phyloP scores from a whole-genome alignment of 2,888 invertebrate species.

The Orchesella flavescens region DNA sequence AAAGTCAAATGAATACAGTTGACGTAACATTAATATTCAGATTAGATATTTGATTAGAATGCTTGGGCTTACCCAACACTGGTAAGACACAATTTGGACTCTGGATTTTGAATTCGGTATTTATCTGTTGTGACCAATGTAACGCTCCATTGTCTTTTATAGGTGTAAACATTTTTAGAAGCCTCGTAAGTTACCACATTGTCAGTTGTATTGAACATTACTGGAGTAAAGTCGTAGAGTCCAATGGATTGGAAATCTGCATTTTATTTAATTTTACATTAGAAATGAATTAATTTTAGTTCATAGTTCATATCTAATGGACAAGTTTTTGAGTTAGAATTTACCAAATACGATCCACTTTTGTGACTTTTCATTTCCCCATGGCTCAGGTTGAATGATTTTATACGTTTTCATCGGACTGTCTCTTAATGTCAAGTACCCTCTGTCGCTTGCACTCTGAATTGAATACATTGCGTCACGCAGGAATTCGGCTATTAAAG shows the following conservation, averaged over 20 bases:
- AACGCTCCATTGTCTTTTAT: constrained; percentile 63
- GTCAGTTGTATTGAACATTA: constrained; percentile 55
- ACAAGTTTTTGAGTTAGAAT: background rate
- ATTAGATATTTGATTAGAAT: background rate
- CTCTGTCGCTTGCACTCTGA: constrained; percentile 56
- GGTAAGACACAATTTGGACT: constrained; percentile 58
- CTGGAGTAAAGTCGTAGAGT: constrained; percentile 62
- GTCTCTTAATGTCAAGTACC: constrained; percentile 53
- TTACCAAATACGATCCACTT: constrained; percentile 63
- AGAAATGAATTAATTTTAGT: background rate
- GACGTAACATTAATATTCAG: background rate
- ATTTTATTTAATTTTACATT: too few species aligned
- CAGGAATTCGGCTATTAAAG: constrained; percentile 52
- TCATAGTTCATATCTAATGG: background rate
- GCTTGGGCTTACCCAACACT: constrained; percentile 50
- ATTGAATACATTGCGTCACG: constrained; percentile 57
- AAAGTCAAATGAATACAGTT: background rate
- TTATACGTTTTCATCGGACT: constrained; percentile 45
- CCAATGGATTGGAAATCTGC: constrained; percentile 61
- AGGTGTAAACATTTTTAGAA: constrained; percentile 59
- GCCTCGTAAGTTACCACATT: constrained; percentile 58
- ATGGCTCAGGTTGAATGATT: constrained; percentile 54
- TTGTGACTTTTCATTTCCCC: constrained; percentile 37
- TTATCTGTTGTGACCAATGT: constrained; percentile 38
- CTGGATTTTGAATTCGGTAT: constrained; percentile 56